Evolutionary conservation across 2,888 invertebrate genomes (phyloP).

Genomic region (Colletes collaris): DNA sequence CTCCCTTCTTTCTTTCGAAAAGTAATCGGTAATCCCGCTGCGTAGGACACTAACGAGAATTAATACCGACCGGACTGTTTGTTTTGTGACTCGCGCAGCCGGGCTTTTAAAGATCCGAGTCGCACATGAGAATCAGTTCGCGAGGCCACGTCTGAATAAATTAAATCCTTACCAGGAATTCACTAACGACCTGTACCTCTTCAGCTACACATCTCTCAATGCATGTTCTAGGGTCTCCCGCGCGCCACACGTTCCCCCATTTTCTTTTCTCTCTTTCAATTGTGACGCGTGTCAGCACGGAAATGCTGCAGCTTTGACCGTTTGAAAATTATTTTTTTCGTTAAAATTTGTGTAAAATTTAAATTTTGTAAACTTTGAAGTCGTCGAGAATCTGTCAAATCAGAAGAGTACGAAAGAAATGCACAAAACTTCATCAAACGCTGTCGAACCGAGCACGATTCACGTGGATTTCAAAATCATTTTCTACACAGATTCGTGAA

Average conservation of each 20-base stretch:
- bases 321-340: too few relatives aligned
- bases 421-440: too few relatives aligned
- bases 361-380: too few relatives aligned
- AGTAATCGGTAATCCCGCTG: constrained; percentile 60
- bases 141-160: constrained; percentile 73
- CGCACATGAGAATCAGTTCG: constrained; percentile 61
- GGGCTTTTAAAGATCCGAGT: constrained; percentile 64
- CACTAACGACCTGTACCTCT: constrained; percentile 75
- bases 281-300: neutral
- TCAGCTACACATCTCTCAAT: constrained; percentile 65
- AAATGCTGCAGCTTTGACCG: too few relatives aligned
- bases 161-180: constrained; percentile 79
- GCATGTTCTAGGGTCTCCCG: constrained; percentile 50
- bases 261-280: neutral
- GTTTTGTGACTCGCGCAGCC: constrained; percentile 52
- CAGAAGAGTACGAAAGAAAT: too few relatives aligned
- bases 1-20: neutral
- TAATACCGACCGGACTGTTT: constrained; percentile 64
- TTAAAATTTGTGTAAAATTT: too few relatives aligned
- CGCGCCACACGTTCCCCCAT: constrained; percentile 15
- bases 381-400: too few relatives aligned
- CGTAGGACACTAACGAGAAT: constrained; percentile 63
- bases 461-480: too few relatives aligned
- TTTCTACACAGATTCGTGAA: too few relatives aligned
- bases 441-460: too few relatives aligned